A percentile compares a stretch with the other conserved stretches of the same genome.
phyloP scores from a whole-genome alignment of 2,797 vertebrate genomes.

The Toxotes lorentzi region DNA sequence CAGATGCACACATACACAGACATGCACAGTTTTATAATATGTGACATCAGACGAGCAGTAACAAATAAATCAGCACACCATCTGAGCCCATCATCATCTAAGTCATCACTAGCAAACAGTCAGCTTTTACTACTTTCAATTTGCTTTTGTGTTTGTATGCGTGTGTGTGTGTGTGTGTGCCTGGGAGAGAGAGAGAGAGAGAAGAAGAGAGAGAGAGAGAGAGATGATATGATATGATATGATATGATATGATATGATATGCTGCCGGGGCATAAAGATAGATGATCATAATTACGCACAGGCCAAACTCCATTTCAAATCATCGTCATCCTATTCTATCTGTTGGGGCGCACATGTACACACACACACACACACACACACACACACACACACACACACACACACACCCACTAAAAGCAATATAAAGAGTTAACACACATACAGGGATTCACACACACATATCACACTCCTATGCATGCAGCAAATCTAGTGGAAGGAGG shows the following conservation, averaged over 20 bases:
- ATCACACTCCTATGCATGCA: conserved; percentile 78
- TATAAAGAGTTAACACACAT: conserved; percentile 76
- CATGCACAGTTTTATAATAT: conserved; percentile 86
- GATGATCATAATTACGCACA: conserved; percentile 99
- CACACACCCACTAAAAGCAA: conserved; percentile 62
- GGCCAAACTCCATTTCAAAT: conserved; percentile 99
- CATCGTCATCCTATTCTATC: conserved; percentile 85
- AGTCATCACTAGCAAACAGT: conserved; percentile 99
- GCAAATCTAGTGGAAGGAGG: conserved; percentile 99
- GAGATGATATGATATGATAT: conserved; percentile 62
- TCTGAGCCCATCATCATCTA: conserved; percentile 95
- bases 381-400: conserved; percentile 41
- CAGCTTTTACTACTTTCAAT: conserved; percentile 99
- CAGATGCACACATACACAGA: conserved; percentile 29
- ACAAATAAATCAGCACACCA: conserved; percentile 98
- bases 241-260: conserved; percentile 87
- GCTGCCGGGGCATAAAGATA: conserved; percentile 99
- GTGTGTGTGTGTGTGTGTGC: conserved; percentile 38
- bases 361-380: conserved; percentile 51
- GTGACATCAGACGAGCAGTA: conserved; percentile 95
- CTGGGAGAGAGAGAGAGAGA: conserved; percentile 42
- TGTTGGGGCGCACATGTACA: conserved; percentile 63
- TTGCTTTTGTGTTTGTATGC: conserved; percentile 85
- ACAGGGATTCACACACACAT: conserved; percentile 58
- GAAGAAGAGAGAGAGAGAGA: conserved; percentile 46